A percentile compares a stretch with the other conserved stretches of the same genome.
Evolutionary conservation across 2,113 vertebrate species (phyloP).

Genomic region (Pantherophis guttatus): DNA sequence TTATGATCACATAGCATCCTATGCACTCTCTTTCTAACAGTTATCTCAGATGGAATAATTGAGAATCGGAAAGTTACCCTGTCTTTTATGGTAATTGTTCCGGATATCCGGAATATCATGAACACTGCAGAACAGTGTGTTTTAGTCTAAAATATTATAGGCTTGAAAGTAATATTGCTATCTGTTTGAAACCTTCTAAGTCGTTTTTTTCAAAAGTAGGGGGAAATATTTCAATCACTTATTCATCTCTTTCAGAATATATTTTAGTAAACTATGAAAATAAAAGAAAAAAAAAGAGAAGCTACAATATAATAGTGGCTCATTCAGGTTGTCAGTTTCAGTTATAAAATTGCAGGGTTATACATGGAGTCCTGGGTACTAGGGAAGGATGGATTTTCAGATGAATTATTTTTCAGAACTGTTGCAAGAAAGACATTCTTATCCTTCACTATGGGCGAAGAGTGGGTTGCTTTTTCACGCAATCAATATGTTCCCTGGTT

Average conservation of each 20-base stretch:
- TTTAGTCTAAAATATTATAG: conserved; percentile 10
- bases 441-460: background rate
- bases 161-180: conserved; percentile 35
- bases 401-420: background rate
- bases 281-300: background rate
- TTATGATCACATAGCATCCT: background rate
- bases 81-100: background rate
- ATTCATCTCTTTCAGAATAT: background rate
- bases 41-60: background rate
- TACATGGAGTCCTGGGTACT: background rate
- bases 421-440: background rate
- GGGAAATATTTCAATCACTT: background rate
- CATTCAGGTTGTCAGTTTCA: background rate
- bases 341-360: background rate
- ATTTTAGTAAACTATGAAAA: background rate
- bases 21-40: background rate
- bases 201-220: conserved; percentile 35
- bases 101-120: background rate
- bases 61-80: background rate
- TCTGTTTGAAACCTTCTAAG: background rate
- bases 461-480: background rate
- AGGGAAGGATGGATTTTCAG: background rate
- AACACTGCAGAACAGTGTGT: background rate
- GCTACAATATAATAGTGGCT: background rate
- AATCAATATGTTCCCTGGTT: background rate